phyloP scores from a whole-genome alignment of 2,113 vertebrate genomes.

The Ginglymostoma cirratum region DNA sequence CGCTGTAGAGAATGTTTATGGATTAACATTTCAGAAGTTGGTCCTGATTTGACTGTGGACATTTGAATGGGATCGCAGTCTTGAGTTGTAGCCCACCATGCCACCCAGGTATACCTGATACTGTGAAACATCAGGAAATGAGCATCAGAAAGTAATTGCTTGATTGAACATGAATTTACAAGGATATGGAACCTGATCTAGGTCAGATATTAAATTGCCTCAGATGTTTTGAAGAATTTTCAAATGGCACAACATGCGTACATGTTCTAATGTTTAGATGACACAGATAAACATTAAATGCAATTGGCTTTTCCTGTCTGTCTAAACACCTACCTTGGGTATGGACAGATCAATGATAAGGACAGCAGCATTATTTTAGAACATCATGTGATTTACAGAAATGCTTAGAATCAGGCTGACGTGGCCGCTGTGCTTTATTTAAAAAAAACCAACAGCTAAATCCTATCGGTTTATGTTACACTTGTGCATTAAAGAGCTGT shows the following conservation, averaged over 20 bases:
- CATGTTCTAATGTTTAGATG: slow-evolving; percentile 11
- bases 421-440: not conserved
- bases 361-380: slow-evolving; percentile 22
- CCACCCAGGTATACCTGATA: not conserved
- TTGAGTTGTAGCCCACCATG: not conserved
- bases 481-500: not conserved
- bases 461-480: not conserved
- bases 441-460: not conserved
- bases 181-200: not conserved
- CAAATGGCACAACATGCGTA: not conserved
- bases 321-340: slow-evolving; percentile 18
- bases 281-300: slow-evolving; percentile 30
- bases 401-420: not conserved
- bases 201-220: slow-evolving; percentile 21
- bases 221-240: not conserved
- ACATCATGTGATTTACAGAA: slow-evolving; percentile 36
- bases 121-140: not conserved
- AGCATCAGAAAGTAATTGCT: not conserved
- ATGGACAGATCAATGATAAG: slow-evolving; percentile 31
- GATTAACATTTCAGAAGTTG: not conserved
- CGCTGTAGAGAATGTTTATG: not conserved
- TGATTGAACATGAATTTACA: not conserved
- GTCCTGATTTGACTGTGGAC: not conserved
- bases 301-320: slow-evolving; percentile 23
- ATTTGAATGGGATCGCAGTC: not conserved